Percentiles rank a stretch among this genome's conserved stretches.
phyloP scores from a whole-genome alignment of 2,113 vertebrate species.

The Oreocharis arfaki region DNA sequence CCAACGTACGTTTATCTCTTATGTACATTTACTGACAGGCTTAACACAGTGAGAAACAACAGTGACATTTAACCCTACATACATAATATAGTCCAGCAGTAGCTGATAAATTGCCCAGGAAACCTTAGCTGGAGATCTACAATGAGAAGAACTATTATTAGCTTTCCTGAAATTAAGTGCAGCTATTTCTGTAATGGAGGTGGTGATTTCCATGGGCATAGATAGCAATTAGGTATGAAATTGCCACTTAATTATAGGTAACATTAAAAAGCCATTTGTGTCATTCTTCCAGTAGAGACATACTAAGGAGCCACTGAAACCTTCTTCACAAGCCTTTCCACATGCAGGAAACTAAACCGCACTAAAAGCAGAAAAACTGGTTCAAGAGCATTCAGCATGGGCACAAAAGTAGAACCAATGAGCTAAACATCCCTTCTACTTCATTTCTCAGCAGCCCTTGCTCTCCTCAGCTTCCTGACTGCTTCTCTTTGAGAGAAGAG shows the following conservation, averaged over 20 bases:
- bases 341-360: neutral
- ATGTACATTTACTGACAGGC: neutral
- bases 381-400: neutral
- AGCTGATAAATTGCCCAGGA: neutral
- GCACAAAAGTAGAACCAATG: neutral
- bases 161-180: neutral
- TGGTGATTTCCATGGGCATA: neutral
- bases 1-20: neutral
- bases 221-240: neutral
- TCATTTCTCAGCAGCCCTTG: neutral
- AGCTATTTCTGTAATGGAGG: neutral
- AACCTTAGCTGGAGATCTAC: neutral
- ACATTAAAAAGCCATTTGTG: neutral
- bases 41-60: neutral
- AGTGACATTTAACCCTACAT: neutral
- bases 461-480: neutral
- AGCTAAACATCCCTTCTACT: neutral
- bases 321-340: neutral
- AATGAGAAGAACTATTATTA: neutral
- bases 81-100: neutral
- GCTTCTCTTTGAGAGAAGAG: neutral
- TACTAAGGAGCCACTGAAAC: neutral
- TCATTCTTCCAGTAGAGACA: neutral
- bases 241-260: neutral
- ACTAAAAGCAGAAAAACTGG: neutral